phyloP scores from a whole-genome alignment of 2,888 invertebrate species.

The Sarcophaga rosellei region DNA sequence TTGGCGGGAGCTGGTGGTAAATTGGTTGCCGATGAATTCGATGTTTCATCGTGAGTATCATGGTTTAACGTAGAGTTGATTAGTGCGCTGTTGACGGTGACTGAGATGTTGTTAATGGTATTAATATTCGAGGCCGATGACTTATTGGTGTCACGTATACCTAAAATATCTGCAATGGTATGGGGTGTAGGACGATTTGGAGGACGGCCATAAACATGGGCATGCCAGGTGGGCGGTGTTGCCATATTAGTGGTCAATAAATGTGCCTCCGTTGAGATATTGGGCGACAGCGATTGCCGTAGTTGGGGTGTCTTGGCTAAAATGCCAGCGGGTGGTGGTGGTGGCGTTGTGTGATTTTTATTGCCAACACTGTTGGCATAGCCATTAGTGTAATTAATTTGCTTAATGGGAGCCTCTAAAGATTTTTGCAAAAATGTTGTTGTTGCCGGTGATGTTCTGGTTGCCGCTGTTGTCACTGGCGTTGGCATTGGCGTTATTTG shows the following conservation, averaged over 20 bases:
- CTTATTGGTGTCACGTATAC: constrained; percentile 80
- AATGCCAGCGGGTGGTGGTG: constrained; percentile 63
- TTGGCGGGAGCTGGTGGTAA: constrained; percentile 74
- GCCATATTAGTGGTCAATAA: constrained; percentile 39
- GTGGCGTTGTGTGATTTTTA: constrained; percentile 43
- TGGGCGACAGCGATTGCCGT: constrained; percentile 40
- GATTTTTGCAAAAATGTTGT: constrained; percentile 76
- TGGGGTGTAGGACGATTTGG: constrained; percentile 93
- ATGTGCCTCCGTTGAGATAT: constrained; percentile 46
- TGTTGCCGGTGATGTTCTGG: constrained; percentile 31
- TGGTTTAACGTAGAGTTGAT: constrained; percentile 33
- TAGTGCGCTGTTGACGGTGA: constrained; percentile 5
- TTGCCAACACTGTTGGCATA: constrained; percentile 39
- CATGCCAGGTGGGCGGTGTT: constrained; percentile 87
- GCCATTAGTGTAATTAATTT: constrained; percentile 61
- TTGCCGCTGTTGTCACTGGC: too few species aligned
- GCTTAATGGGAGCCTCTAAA: constrained; percentile 72
- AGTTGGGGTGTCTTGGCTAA: constrained; percentile 68
- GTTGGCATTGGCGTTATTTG: constrained; percentile 62
- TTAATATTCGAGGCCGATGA: constrained; percentile 1
- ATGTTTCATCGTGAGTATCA: constrained; percentile 69
- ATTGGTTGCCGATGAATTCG: constrained; percentile 61
- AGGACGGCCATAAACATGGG: constrained; percentile 92
- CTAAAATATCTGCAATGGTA: constrained; percentile 93
- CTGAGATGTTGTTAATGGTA: constrained; percentile 15